Evolutionary conservation across 2,113 vertebrate genomes (phyloP), one percentile per base, ranked within the genome.

Genomic region (Hassar affinis): DNA sequence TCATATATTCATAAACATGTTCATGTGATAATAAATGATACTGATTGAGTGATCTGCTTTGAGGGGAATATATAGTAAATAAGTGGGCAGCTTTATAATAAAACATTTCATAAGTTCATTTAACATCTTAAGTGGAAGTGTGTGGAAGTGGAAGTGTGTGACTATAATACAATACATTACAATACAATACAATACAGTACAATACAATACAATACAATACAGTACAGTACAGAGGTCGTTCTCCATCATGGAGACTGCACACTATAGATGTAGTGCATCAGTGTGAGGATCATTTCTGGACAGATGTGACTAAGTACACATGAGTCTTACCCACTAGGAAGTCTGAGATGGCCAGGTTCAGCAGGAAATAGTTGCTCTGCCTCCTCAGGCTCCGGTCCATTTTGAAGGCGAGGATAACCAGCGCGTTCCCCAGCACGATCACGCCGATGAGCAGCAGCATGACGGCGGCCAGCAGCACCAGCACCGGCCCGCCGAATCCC

Each of bases 301-400:
- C n/a, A n/a, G n/a, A n/a, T n/a, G n/a, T n/a, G n/a, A n/a, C n/a
- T n/a, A n/a, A 47, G n/a, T 49, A 6, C 59, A 11, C 9, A 4
- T 38, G 4, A 0, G 25, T 95, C 96, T 96, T 92, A 97, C 96
- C 96, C 30, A 97, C 95, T 38, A 96, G 95, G 90, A 98, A 97
- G 92, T 98, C 96, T 57, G 96, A 96, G 90, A 97, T 92, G 22
- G 96, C 96, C 90, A 98, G 93, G 87, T 98, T 98, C 66, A 96
- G 88, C 59, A 97, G 94, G 91, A 94, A 97, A 66, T 95, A 97
- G 90, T 95, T 97, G 84, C 95, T 96, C 64, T 93, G 93, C 76
- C 93, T 95, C 84, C 97, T 94, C 78, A 97, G 95, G 83, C 94
- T 96, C 89, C 94, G 95, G 92, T 98, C 96, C 91, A 94, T 87